Evolutionary conservation across 1,140 invertebrate genomes (phyloP).

Genomic region (Procambarus clarkii): DNA sequence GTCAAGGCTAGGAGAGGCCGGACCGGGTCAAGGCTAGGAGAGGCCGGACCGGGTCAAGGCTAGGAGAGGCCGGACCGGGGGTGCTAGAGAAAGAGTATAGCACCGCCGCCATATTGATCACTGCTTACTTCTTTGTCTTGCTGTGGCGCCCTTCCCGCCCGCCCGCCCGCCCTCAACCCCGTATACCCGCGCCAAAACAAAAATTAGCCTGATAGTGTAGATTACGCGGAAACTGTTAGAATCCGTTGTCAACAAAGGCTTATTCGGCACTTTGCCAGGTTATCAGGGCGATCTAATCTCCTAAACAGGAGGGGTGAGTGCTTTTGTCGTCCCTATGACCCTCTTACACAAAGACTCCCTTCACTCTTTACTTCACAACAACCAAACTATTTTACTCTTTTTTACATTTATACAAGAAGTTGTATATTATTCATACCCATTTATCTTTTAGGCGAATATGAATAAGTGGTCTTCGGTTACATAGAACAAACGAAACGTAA

Average conservation of each 20-base stretch:
- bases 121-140: constrained; percentile 34
- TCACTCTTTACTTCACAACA: too few relatives aligned
- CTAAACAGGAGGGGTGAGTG: constrained; percentile 7
- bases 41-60: too few relatives aligned
- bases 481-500: background rate
- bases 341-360: too few relatives aligned
- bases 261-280: constrained; percentile 22
- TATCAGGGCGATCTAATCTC: constrained; percentile 33
- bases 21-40: too few relatives aligned
- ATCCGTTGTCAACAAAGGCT: constrained; percentile 32
- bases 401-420: too few relatives aligned
- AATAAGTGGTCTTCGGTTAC: too few relatives aligned
- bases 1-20: too few relatives aligned
- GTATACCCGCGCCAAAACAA: constrained; percentile 1
- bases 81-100: background rate
- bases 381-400: too few relatives aligned
- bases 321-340: background rate
- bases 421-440: too few relatives aligned
- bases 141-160: background rate
- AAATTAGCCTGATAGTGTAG: constrained; percentile 24
- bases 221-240: constrained; percentile 41
- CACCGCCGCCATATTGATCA: constrained; percentile 38
- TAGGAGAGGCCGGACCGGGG: too few relatives aligned
- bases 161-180: too few relatives aligned
- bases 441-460: too few relatives aligned